Evolutionary conservation across 2,113 vertebrate genomes (phyloP), one percentile per base, ranked within the genome.

Genomic region (Sphyrna mokarran): DNA sequence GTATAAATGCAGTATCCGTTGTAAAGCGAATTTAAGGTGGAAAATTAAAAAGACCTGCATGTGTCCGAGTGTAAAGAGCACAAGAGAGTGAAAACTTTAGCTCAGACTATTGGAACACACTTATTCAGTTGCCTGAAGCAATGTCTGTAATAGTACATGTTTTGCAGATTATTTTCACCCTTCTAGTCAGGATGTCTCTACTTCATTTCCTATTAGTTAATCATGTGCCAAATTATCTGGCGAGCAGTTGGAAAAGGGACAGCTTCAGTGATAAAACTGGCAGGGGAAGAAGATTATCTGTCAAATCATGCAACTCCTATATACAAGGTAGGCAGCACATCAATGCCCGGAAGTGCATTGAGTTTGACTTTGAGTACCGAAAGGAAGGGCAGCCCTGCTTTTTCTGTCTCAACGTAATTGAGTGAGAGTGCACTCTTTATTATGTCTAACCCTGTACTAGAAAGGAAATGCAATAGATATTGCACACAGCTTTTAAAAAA

Each of bases 241-340:
- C 96, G 95, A 96, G 96, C 70, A 95, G 96, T 96, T 95, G 43
- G 96, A 96, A 96, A 96, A 96, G 68, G 95, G 96, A 97, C 97
- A 97, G 97, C 96, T 96, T 95, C 85, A 96, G 97, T 98, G 98
- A 98, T 98, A 98, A 98, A 97, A 96, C 95, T 96, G 33, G 96
- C 95, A 96, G 96, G 97, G 97, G 96, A 97, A 98, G 96, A 96
- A 95, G 97, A 97, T 96, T 97, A 98, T 98, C 97, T 97, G 97
- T 98, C 98, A 98, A 96, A 96, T 96, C 96, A 96, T 66, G 29
- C 96, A 96, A 96, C 96, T 96, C 95, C 96, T 96, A 91, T 96
- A 96, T 96, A 97, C 22, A 96, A 96, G 96, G 97, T 97, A 97
- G 96, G 96, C 61, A 96, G 96, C 95, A 96, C 97, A 97, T 98